A percentile compares a stretch with the other conserved stretches of the same genome.
phyloP scores from a whole-genome alignment of 2,888 invertebrate species.

The Emmelina monodactyla region DNA sequence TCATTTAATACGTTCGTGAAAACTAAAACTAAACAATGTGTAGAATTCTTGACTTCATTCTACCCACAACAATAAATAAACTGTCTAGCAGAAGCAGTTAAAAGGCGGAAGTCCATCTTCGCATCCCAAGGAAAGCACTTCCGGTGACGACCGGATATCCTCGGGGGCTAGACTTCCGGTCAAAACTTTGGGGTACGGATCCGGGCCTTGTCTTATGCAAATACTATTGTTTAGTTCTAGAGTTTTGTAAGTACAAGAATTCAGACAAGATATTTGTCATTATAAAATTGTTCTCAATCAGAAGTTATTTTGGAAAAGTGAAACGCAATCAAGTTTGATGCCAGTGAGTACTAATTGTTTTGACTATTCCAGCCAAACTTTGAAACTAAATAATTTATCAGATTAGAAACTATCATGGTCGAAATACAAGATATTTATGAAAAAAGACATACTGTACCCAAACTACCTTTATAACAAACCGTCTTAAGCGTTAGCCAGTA shows the following conservation, averaged over 20 bases:
- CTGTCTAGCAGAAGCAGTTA: constrained; percentile 32
- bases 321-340: no score
- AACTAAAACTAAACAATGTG: no score
- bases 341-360: no score
- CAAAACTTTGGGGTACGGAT: constrained; percentile 20
- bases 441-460: no score
- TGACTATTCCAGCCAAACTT: no score
- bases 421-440: constrained; percentile 9
- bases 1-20: no score
- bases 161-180: constrained; percentile 40
- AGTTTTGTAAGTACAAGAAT: constrained; percentile 7
- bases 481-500: no score
- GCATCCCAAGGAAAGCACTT: constrained; percentile 16
- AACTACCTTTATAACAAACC: no score
- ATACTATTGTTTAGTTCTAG: constrained; percentile 10
- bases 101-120: constrained; percentile 57
- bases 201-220: constrained; percentile 25
- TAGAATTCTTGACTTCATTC: constrained; percentile 9
- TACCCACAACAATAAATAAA: constrained; percentile 14
- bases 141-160: not conserved
- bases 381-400: no score
- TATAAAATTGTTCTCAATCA: no score
- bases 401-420: constrained; percentile 7
- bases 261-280: constrained; percentile 2
- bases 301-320: no score